Conservation (phyloP, 2,113 vertebrate genomes). For the Austrofundulus limnaeus region DNA sequence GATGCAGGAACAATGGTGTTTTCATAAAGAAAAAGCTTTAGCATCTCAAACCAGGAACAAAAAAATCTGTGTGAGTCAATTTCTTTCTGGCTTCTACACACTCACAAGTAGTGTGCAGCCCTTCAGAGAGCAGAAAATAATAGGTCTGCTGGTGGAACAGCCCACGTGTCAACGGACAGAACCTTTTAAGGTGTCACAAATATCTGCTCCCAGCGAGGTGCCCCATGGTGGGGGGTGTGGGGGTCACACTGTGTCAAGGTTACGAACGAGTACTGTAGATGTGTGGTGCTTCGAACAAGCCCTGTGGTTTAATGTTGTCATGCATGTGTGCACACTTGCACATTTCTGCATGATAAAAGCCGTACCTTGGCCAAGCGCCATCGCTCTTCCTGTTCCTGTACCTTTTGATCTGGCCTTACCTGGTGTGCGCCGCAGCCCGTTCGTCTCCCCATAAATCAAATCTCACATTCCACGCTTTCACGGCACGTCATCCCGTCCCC, state of each 20-base stretch:
- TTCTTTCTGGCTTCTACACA: background rate
- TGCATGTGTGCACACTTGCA: conserved; percentile 39
- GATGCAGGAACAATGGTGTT: conserved; percentile 4
- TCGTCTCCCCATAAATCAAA: conserved; percentile 56
- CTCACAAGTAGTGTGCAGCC: conserved; percentile 7
- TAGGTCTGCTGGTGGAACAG: conserved; percentile 22
- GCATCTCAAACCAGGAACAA: conserved; percentile 16
- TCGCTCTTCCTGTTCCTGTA: conserved; percentile 8
- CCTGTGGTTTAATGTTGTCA: conserved; percentile 22
- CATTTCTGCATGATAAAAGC: conserved; percentile 48
- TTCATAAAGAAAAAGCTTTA: conserved; percentile 5
- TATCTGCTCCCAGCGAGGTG: conserved; percentile 5
- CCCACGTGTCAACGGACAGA: conserved; percentile 12
- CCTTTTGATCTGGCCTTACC: conserved; percentile 22
- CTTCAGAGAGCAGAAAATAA: conserved; percentile 43
- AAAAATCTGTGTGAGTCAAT: conserved; percentile 12
- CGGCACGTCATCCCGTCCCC: conserved; percentile 28
- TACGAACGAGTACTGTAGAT: conserved; percentile 13
- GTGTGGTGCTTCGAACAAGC: conserved; percentile 2
- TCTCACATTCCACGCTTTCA: conserved; percentile 48
- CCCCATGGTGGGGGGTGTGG: conserved; percentile 12
- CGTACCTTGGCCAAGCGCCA: conserved; percentile 17
- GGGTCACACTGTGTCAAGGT: conserved; percentile 36
- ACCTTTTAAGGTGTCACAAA: conserved; percentile 24
- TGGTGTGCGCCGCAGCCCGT: background rate